A percentile compares a stretch with the other conserved stretches of the same genome.
phyloP scores from a whole-genome alignment of 1,140 invertebrate species.

The Drosophila subobscura region DNA sequence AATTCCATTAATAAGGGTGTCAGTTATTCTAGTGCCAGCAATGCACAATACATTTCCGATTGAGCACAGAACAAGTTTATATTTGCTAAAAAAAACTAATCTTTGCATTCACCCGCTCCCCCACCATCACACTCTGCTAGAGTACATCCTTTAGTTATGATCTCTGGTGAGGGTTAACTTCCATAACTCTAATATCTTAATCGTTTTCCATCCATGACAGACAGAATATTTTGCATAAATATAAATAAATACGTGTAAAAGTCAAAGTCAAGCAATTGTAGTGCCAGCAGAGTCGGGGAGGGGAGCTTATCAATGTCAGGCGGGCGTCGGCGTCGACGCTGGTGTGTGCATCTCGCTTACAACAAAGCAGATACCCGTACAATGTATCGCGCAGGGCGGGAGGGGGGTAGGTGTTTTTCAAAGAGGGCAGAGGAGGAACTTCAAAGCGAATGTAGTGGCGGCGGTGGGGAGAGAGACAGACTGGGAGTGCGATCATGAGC shows the following conservation, averaged over 20 bases:
- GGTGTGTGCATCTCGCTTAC: conserved; percentile 40
- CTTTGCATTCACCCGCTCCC: too few relatives aligned
- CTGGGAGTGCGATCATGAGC: conserved; percentile 4
- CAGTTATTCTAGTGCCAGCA: too few relatives aligned
- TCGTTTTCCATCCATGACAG: conserved; percentile 24
- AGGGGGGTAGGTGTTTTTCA: not conserved
- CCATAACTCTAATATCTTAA: conserved; percentile 6
- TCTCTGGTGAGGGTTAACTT: too few relatives aligned
- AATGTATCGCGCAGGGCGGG: conserved; percentile 18
- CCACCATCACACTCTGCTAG: too few relatives aligned
- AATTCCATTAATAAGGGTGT: too few relatives aligned
- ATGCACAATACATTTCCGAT: too few relatives aligned
- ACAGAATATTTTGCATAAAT: conserved; percentile 15
- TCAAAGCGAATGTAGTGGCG: not conserved
- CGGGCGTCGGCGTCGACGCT: conserved; percentile 14
- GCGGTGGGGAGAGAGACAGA: conserved; percentile 9
- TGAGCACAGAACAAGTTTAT: too few relatives aligned
- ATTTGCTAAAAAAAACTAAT: too few relatives aligned
- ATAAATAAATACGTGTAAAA: conserved; percentile 47
- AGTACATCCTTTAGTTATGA: too few relatives aligned
- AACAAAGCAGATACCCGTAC: conserved; percentile 28
- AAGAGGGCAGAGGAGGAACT: not conserved
- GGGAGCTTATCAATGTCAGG: conserved; percentile 71
- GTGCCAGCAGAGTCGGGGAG: not conserved
- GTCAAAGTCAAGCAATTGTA: conserved; percentile 59